Percentiles rank a stretch among this genome's conserved stretches.
Conservation (phyloP, 2,888 invertebrate species). For the Mesoligia furuncula region DNA sequence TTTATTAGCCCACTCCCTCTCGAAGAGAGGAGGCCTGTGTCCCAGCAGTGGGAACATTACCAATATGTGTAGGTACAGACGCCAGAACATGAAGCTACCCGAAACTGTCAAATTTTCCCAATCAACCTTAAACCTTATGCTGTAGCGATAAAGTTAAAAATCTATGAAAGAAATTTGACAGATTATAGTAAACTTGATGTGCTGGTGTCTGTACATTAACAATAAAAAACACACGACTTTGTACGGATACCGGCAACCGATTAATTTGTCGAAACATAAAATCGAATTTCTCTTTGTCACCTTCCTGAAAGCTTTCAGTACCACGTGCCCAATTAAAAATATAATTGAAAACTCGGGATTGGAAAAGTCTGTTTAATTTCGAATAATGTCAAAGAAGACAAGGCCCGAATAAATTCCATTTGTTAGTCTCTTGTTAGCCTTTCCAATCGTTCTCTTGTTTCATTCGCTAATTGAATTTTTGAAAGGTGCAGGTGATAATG, state of each 20-base stretch:
- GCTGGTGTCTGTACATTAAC: background rate
- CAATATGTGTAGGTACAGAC: background rate
- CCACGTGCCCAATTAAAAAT: conserved; percentile 39
- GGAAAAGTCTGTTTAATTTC: conserved; percentile 31
- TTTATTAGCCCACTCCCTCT: too few species aligned
- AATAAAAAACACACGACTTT: background rate
- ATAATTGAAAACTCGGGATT: conserved; percentile 39
- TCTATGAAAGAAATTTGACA: too few species aligned
- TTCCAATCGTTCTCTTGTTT: conserved; percentile 20
- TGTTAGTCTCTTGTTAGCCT: background rate
- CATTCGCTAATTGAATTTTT: conserved; percentile 11
- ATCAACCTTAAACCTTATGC: too few species aligned
- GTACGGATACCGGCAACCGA: background rate
- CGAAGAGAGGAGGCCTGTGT: background rate
- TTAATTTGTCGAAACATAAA: background rate
- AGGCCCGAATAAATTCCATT: background rate
- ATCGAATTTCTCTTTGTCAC: conserved; percentile 14
- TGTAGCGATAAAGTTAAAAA: too few species aligned
- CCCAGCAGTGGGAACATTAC: background rate
- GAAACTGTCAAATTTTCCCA: too few species aligned
- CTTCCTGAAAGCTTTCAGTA: conserved; percentile 15
- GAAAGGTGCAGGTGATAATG: background rate
- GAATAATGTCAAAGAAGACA: conserved; percentile 9
- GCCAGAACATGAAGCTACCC: too few species aligned
- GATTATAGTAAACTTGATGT: too few species aligned